Evolutionary conservation across 1,140 invertebrate species (phyloP).

Genomic region (Trinorchestia longiramus): DNA sequence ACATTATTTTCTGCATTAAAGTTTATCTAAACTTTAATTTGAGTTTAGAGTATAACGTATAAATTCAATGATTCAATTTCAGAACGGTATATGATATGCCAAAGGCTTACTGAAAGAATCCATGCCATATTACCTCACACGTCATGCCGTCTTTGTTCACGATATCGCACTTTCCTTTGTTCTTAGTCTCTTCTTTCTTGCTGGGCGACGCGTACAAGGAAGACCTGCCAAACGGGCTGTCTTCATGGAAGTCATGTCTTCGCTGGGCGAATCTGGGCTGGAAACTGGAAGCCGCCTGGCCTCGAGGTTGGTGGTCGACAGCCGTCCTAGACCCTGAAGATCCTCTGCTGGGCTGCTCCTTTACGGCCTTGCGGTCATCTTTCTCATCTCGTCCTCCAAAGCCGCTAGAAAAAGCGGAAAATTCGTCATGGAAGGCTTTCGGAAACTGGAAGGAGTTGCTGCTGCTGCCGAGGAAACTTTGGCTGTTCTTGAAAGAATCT

Average conservation of each 20-base stretch:
- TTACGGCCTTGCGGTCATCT: neutral
- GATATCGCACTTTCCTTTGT: conserved; percentile 56
- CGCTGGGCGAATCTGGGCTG: conserved; percentile 18
- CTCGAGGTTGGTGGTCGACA: neutral
- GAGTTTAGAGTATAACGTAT: no score
- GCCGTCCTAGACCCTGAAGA: neutral
- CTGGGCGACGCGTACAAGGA: neutral
- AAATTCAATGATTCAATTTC: no score
- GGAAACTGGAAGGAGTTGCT: conserved; percentile 30
- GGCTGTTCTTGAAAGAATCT: conserved; percentile 7
- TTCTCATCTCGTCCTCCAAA: neutral
- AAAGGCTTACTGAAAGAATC: neutral
- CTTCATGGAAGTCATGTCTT: neutral
- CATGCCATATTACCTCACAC: conserved; percentile 26
- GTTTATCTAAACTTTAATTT: no score
- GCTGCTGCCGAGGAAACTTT: neutral
- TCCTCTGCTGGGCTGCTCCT: neutral
- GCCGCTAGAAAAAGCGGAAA: neutral
- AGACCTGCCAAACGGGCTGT: neutral
- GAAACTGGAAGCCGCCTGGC: conserved; percentile 43
- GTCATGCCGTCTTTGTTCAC: conserved; percentile 57
- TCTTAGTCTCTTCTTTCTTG: conserved; percentile 33
- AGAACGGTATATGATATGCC: no score
- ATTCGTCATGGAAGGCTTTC: neutral
- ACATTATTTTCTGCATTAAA: no score